Evolutionary conservation across 2,797 vertebrate species (phyloP).

Genomic region (Micromesistius poutassou): DNA sequence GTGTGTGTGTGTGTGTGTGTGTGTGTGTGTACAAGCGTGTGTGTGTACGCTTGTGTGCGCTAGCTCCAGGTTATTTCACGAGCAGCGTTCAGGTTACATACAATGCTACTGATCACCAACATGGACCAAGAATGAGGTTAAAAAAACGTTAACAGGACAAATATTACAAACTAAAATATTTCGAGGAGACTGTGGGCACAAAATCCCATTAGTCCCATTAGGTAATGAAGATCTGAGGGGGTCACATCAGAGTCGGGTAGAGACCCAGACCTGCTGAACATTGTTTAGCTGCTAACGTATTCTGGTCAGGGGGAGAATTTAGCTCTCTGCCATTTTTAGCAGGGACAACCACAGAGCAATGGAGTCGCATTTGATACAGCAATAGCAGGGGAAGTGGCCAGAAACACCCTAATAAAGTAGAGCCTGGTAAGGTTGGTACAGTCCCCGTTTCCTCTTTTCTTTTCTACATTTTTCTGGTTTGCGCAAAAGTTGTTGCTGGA

Average conservation of each 20-base stretch:
- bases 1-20: slow-evolving; percentile 2
- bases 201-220: background rate
- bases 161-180: background rate
- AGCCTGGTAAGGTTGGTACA: slow-evolving; percentile 52
- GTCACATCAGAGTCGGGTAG: slow-evolving; percentile 40
- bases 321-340: slow-evolving; percentile 67
- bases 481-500: background rate
- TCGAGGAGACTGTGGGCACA: background rate
- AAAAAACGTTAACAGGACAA: background rate
- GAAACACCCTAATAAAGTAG: slow-evolving; percentile 32
- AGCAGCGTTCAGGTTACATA: slow-evolving; percentile 20
- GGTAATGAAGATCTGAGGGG: slow-evolving; percentile 21
- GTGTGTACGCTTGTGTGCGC: background rate
- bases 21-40: background rate
- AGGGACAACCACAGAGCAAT: slow-evolving; percentile 48
- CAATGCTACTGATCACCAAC: slow-evolving; percentile 21
- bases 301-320: slow-evolving; percentile 59
- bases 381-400: slow-evolving; percentile 40
- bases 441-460: slow-evolving; percentile 14
- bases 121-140: background rate
- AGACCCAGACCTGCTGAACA: slow-evolving; percentile 52
- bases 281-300: slow-evolving; percentile 61
- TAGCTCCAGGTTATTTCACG: slow-evolving; percentile 22
- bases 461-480: background rate
- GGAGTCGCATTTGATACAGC: slow-evolving; percentile 61